Conservation (phyloP, 2,797 vertebrate genomes). For the Onychomys leucogaster region DNA sequence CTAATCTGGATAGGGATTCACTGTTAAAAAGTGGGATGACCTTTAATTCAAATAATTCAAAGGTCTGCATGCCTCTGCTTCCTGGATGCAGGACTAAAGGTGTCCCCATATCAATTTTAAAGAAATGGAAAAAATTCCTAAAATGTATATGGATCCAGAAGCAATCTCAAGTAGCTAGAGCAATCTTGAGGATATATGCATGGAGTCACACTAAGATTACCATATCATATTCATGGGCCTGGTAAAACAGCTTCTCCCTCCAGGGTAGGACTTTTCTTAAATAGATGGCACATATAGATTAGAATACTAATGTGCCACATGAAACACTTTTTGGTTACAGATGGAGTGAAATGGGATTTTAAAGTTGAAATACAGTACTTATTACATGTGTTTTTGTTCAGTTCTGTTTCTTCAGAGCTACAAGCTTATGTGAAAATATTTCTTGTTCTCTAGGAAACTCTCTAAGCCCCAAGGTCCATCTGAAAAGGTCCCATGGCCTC, state of each 20-base stretch:
- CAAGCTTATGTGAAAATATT: background rate
- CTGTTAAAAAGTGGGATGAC: background rate
- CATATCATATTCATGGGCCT: background rate
- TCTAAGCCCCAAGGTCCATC: background rate
- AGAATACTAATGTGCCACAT: background rate
- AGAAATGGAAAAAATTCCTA: background rate
- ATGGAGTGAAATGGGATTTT: background rate
- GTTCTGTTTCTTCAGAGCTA: constrained; percentile 36
- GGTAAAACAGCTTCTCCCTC: background rate
- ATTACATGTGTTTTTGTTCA: background rate
- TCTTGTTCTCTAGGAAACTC: constrained; percentile 25
- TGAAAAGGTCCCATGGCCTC: constrained; percentile 14
- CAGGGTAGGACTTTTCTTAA: background rate
- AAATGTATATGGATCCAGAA: background rate
- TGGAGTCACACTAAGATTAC: background rate
- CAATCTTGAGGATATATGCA: background rate
- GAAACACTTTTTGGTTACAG: background rate
- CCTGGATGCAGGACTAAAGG: background rate
- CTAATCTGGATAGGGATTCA: background rate
- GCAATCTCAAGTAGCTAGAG: background rate
- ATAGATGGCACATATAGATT: background rate
- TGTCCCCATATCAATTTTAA: background rate
- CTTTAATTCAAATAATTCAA: background rate
- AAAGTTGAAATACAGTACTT: background rate
- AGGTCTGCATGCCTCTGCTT: background rate